Evolutionary conservation across 2,888 invertebrate genomes (phyloP).

Genomic region (Nephrocerus scutellatus): DNA sequence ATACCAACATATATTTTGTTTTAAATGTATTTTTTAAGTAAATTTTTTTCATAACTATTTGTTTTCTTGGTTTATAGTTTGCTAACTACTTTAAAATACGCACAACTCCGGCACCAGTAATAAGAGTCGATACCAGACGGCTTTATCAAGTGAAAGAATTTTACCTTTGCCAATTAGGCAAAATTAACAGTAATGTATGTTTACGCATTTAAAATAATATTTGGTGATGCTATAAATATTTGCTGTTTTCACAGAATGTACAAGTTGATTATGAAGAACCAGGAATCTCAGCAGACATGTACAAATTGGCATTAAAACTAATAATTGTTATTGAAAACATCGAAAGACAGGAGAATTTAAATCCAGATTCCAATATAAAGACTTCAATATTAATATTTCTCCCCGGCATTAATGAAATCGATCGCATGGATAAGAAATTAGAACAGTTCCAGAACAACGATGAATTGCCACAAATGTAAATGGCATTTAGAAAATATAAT

Average conservation of each 20-base stretch:
- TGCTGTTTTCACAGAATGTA: constrained; percentile 45
- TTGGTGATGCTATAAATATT: not conserved
- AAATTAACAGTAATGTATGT: constrained; percentile 50
- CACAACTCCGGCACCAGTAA: constrained; percentile 51
- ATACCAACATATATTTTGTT: too few species aligned
- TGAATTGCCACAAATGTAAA: too few species aligned
- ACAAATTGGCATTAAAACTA: constrained; percentile 56
- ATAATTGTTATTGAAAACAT: constrained; percentile 53
- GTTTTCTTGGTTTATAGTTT: constrained; percentile 27
- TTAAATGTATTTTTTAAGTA: not conserved
- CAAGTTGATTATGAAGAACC: constrained; percentile 52
- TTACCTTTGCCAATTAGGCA: constrained; percentile 53
- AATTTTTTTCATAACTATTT: not conserved
- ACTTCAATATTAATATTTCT: constrained; percentile 77
- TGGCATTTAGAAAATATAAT: too few species aligned
- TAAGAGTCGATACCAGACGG: constrained; percentile 51
- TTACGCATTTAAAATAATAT: not conserved
- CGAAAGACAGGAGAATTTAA: constrained; percentile 36
- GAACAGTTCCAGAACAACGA: constrained; percentile 24
- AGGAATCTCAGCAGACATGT: constrained; percentile 54
- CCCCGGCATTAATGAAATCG: constrained; percentile 82
- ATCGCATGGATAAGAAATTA: constrained; percentile 55
- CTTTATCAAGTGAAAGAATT: constrained; percentile 56
- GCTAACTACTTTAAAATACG: constrained; percentile 38
- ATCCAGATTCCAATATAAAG: constrained; percentile 36